A percentile compares a stretch with the other conserved stretches of the same genome.
These are phyloP conservation scores for Peromyscus leucopus DNA, from an alignment of 2,113 vertebrate genomes.

Conservation along the genomic window DNA sequence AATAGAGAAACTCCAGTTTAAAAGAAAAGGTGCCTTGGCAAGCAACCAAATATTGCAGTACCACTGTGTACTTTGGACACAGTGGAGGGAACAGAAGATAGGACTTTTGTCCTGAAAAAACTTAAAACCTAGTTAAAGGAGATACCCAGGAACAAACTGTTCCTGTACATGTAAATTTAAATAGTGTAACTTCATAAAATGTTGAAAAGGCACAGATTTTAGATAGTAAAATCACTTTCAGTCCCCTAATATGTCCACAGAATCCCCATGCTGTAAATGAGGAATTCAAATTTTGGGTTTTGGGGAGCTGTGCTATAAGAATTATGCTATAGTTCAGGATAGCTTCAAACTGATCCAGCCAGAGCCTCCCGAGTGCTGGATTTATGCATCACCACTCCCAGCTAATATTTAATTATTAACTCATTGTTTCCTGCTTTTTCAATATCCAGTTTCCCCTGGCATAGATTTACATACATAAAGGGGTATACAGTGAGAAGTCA, in stretches of 20 bases:
- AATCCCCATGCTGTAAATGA: neutral
- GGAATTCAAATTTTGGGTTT: neutral
- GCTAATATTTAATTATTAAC: neutral
- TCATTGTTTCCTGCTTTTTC: slow-evolving; percentile 33
- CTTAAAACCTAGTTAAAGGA: slow-evolving; percentile 26
- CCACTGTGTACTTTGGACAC: neutral
- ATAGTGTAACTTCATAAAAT: slow-evolving; percentile 47
- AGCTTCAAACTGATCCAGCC: neutral
- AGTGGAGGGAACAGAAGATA: slow-evolving; percentile 4
- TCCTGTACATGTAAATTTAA: neutral
- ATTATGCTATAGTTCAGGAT: too few relatives aligned
- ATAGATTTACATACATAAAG: neutral
- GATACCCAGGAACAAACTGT: neutral
- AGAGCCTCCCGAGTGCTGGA: neutral
- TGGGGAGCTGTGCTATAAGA: neutral
- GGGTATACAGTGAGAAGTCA: neutral
- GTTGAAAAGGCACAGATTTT: neutral
- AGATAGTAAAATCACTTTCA: slow-evolving; percentile 51
- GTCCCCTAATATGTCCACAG: neutral
- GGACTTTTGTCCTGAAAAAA: slow-evolving; percentile 25
- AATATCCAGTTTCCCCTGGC: neutral
- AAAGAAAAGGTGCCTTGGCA: neutral
- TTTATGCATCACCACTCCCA: neutral
- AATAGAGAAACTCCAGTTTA: neutral
- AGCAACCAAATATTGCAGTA: neutral